These are phyloP conservation scores for Agonopterix heracliana DNA, from an alignment of 2,888 invertebrate genomes.

Conservation along the genomic window DNA sequence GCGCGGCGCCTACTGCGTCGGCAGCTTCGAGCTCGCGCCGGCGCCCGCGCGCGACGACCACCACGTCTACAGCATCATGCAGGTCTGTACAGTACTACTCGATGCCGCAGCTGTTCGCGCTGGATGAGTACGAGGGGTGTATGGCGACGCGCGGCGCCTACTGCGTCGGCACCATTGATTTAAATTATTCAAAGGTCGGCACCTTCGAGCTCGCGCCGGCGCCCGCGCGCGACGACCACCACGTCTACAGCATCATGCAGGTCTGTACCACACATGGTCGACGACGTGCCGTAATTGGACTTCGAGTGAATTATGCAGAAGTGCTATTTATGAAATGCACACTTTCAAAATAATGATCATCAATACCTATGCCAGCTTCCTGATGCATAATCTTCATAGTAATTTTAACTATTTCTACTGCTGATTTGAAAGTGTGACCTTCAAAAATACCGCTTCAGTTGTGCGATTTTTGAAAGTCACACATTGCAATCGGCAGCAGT, in stretches of 20 bases:
- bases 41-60: slow-evolving; percentile 18
- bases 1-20: slow-evolving; percentile 54
- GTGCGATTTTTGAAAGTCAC: too few relatives aligned
- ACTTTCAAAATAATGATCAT: too few relatives aligned
- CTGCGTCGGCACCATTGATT: slow-evolving; percentile 46
- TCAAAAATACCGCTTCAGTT: too few relatives aligned
- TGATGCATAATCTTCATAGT: too few relatives aligned
- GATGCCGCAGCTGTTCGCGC: slow-evolving; percentile 55
- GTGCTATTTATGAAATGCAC: too few relatives aligned
- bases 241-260: slow-evolving; percentile 48
- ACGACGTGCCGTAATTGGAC: too few relatives aligned
- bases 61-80: slow-evolving; percentile 43
- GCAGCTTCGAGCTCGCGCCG: slow-evolving; percentile 52
- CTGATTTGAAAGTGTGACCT: too few relatives aligned
- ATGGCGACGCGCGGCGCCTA: slow-evolving; percentile 41
- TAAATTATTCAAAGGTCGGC: too few relatives aligned
- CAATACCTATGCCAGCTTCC: too few relatives aligned
- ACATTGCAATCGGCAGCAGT: too few relatives aligned
- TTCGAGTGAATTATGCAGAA: too few relatives aligned
- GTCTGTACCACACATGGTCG: slow-evolving; percentile 26
- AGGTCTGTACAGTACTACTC: slow-evolving; percentile 53
- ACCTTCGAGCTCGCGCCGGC: slow-evolving; percentile 47
- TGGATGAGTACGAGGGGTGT: slow-evolving; percentile 57
- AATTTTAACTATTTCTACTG: too few relatives aligned
- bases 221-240: slow-evolving; percentile 18